Evolutionary conservation across 1,140 invertebrate genomes (phyloP).

Genomic region (Drosophila takahashii): DNA sequence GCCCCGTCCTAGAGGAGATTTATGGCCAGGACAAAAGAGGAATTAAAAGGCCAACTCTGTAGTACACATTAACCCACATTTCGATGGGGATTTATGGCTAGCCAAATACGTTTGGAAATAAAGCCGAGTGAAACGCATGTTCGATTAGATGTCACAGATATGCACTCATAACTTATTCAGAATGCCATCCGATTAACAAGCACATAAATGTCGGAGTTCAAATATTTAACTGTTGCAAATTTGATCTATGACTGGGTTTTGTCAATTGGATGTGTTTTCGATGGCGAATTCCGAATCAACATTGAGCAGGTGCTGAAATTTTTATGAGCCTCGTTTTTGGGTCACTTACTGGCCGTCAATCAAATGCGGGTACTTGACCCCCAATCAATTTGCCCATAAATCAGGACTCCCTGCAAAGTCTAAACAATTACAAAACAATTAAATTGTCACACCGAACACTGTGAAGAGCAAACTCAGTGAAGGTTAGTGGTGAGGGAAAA

Average conservation of each 20-base stretch:
- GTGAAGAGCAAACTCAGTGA: conserved; percentile 34
- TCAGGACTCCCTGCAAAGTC: conserved; percentile 56
- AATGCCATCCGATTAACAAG: conserved; percentile 15
- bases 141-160: conserved; percentile 23
- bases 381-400: conserved; percentile 69
- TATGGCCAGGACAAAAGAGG: conserved; percentile 25
- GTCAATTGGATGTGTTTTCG: conserved; percentile 9
- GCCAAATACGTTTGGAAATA: conserved; percentile 27
- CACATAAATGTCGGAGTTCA: not conserved
- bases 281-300: conserved; percentile 13
- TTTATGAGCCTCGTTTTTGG: conserved; percentile 26
- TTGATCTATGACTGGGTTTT: conserved; percentile 21
- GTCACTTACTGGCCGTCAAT: conserved; percentile 24
- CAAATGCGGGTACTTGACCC: conserved; percentile 19
- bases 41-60: conserved; percentile 16
- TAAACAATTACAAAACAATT: conserved; percentile 81
- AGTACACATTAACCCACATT: conserved; percentile 49
- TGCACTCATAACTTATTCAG: conserved; percentile 32
- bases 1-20: conserved; percentile 16
- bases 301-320: conserved; percentile 16
- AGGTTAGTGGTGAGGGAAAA: conserved; percentile 7
- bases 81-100: conserved; percentile 33
- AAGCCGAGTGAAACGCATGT: conserved; percentile 2
- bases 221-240: conserved; percentile 18
- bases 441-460: conserved; percentile 72